These are phyloP conservation scores for Callochromis pleurospilus DNA, from an alignment of 2,113 vertebrate species.

Conservation along the genomic window DNA sequence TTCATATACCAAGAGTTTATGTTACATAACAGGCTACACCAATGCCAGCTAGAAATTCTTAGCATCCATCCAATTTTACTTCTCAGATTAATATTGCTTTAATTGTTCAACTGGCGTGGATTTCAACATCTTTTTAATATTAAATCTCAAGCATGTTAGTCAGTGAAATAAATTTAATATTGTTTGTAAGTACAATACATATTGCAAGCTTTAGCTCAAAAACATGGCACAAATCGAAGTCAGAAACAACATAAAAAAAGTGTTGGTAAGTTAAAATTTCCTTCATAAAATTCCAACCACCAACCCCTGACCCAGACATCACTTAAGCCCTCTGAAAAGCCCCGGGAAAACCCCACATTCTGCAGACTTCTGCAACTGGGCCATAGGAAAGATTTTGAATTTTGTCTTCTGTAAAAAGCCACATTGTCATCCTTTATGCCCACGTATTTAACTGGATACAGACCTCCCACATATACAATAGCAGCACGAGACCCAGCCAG, in stretches of 20 bases:
- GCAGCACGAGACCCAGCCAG: not conserved
- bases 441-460: not conserved
- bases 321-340: not conserved
- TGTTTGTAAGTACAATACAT: not conserved
- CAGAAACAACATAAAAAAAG: not conserved
- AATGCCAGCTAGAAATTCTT: not conserved
- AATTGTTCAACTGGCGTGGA: not conserved
- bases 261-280: not conserved
- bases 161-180: not conserved
- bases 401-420: not conserved
- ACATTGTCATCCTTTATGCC: not conserved
- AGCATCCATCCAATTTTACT: not conserved
- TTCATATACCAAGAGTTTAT: not conserved
- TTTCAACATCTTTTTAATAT: not conserved
- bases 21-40: not conserved
- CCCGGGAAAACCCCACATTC: not conserved
- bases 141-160: not conserved
- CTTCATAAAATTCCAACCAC: not conserved
- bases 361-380: not conserved
- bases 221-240: not conserved
- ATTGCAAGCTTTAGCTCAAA: not conserved
- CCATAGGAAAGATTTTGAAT: not conserved
- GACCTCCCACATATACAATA: conserved; percentile 12
- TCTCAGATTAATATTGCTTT: not conserved
- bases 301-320: not conserved